Percentiles rank a stretch among this genome's conserved stretches.
These are phyloP conservation scores for Zaprionus inermis DNA, from an alignment of 1,140 invertebrate genomes.

Conservation along the genomic window DNA sequence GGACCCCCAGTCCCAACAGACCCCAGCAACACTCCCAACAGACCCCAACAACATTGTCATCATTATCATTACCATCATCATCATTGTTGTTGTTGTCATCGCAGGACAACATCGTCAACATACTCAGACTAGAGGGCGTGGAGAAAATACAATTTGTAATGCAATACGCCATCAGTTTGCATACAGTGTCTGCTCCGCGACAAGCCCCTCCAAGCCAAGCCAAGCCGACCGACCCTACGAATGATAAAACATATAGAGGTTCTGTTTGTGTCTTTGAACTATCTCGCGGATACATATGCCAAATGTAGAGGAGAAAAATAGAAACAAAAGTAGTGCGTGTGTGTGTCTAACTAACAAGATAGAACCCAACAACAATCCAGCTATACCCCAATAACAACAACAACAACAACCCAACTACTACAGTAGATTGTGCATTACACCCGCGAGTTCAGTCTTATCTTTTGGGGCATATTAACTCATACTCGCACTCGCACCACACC, in stretches of 20 bases:
- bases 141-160: conserved; percentile 78
- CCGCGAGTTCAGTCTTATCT: conserved; percentile 21
- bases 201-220: conserved; percentile 27
- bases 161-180: conserved; percentile 72
- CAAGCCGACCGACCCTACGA: conserved; percentile 20
- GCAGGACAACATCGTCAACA: conserved; percentile 29
- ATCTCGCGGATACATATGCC: conserved; percentile 20
- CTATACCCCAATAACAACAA: background rate
- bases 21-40: conserved; percentile 7
- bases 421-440: background rate
- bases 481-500: background rate
- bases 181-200: no score
- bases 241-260: conserved; percentile 6
- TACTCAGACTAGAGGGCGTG: conserved; percentile 58
- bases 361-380: background rate
- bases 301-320: conserved; percentile 47
- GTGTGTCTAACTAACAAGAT: background rate
- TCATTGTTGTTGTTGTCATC: conserved; percentile 22
- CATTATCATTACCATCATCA: background rate
- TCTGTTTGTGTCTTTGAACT: conserved; percentile 1
- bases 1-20: background rate
- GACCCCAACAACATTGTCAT: conserved; percentile 35
- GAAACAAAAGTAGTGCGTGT: conserved; percentile 33
- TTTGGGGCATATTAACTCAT: conserved; percentile 6
- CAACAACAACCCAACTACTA: background rate